These are phyloP conservation scores for Villa cingulata DNA, from an alignment of 2,888 invertebrate genomes.

Conservation along the genomic window DNA sequence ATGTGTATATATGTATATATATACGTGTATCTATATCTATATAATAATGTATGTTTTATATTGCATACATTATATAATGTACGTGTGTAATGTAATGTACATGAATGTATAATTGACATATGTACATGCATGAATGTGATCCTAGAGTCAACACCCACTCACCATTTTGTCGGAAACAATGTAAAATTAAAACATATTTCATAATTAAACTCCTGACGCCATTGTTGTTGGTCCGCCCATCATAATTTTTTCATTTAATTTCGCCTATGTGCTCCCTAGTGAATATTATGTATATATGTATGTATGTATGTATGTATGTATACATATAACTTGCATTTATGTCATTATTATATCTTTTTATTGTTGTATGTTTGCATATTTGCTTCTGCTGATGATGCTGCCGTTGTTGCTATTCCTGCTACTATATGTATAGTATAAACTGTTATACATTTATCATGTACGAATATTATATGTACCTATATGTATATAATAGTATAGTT, in stretches of 20 bases:
- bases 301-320: not conserved
- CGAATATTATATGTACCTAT: too few relatives aligned
- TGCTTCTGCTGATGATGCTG: too few relatives aligned
- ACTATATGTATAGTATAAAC: too few relatives aligned
- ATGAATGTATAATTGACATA: too few relatives aligned
- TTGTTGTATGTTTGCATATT: not conserved
- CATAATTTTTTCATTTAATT: constrained; percentile 16
- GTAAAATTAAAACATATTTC: constrained; percentile 22
- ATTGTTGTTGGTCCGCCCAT: constrained; percentile 17
- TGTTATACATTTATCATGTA: too few relatives aligned
- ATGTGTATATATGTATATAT: not conserved
- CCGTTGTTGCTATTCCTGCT: too few relatives aligned
- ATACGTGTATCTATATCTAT: not conserved
- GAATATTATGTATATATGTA: not conserved
- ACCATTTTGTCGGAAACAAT: constrained; percentile 13
- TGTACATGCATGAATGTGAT: not conserved
- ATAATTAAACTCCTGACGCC: constrained; percentile 22
- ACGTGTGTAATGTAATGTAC: not conserved
- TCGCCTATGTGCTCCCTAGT: constrained; percentile 13
- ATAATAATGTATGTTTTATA: not conserved
- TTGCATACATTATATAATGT: not conserved
- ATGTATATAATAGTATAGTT: too few relatives aligned
- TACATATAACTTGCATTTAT: constrained; percentile 8
- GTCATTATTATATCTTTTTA: constrained; percentile 7
- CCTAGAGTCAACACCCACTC: not conserved